Evolutionary conservation across 2,888 invertebrate species (phyloP), one percentile per base, ranked within the genome.

Genomic region (Incurvaria masculella): DNA sequence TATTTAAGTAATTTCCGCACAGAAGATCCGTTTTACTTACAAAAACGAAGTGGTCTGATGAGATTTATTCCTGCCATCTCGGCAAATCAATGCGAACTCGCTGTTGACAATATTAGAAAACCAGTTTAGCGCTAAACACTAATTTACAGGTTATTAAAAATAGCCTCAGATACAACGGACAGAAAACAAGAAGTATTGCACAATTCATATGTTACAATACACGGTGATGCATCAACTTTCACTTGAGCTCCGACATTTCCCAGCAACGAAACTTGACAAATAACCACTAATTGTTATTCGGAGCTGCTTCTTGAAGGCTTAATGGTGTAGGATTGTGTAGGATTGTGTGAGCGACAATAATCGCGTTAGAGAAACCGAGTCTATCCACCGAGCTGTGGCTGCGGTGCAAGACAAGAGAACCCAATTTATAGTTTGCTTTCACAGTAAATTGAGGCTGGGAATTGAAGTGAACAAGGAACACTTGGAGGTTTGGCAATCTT

Each of bases 261-360:
- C 33, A 33, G 11, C 14, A 8, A 8, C 27, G 14, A 44, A 26
- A 57, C 59, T 63, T 69, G 66, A 68, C 75, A 71, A 72, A 72
- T 65, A 71, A 72, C 76, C 78, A 63, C 74, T 76, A 72, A 72
- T 72, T 73, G 72, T 66, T 64, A 74, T 73, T 74, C 69, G 69
- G 65, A 65, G 33, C 64, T 65, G 64, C 65, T 65, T 74, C 71
- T 65, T 74, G 72, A 73, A 76, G 57, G 57, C 44, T 42, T 58
- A 58, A 62, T 61, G 65, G 59, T 66, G 70, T 68, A 67, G 67
- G 69, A 70, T 61, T 65, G 59, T 66, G 70, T 68, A 67, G 67
- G 69, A 70, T 68, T 69, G 68, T 68, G 66, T n/a, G 20, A 11
- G 53, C 56, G 59, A 33, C 33, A 33, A 33, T 33, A 33, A 33